Evolutionary conservation across 2,888 invertebrate species (phyloP).

Genomic region (Adelphocoris suturalis): DNA sequence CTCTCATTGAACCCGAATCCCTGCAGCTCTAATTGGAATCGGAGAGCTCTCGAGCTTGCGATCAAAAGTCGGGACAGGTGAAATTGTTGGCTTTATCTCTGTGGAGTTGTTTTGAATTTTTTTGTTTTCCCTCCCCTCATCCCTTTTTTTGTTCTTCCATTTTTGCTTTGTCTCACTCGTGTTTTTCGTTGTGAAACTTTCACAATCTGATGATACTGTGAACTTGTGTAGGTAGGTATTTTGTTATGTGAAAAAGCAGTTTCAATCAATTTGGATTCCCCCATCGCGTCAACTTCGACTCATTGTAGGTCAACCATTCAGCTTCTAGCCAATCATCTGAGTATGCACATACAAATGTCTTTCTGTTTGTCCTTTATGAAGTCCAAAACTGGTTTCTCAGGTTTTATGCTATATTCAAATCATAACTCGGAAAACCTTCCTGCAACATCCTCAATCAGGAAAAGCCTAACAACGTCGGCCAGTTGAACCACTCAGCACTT

Average conservation of each 20-base stretch:
- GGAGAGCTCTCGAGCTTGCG: background rate
- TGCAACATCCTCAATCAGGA: too few relatives aligned
- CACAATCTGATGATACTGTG: background rate
- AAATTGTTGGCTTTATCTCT: constrained; percentile 45
- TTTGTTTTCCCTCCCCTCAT: background rate
- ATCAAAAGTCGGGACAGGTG: constrained; percentile 51
- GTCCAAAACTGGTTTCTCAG: too few relatives aligned
- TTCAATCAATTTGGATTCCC: too few relatives aligned
- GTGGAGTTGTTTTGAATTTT: constrained; percentile 10
- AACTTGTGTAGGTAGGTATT: too few relatives aligned
- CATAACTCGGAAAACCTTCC: too few relatives aligned
- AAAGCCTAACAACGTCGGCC: too few relatives aligned
- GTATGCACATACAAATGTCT: too few relatives aligned
- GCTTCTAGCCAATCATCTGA: background rate
- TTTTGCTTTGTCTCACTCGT: background rate
- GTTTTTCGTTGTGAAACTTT: constrained; percentile 21
- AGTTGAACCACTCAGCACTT: too few relatives aligned
- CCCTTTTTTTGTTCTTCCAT: too few relatives aligned
- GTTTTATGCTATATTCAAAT: too few relatives aligned
- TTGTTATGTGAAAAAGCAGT: too few relatives aligned
- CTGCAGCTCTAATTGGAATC: constrained; percentile 26
- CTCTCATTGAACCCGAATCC: constrained; percentile 26
- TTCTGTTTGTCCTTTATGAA: too few relatives aligned
- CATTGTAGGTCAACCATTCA: background rate
- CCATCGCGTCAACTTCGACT: background rate